Conservation (phyloP, 2,113 vertebrate species). For the Otocyon megalotis region DNA sequence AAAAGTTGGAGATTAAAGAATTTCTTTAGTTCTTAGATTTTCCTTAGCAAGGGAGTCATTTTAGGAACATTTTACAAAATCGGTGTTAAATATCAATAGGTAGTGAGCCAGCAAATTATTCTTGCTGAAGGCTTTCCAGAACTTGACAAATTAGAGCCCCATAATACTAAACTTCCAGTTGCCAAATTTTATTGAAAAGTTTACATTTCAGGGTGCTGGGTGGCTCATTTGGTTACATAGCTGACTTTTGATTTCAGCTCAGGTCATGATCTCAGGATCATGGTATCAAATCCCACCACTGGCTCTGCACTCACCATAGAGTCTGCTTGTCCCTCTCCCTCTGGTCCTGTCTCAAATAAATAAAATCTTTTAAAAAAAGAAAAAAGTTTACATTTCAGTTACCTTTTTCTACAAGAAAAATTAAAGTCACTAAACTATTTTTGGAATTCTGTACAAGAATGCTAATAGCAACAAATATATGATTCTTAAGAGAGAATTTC, state of each 20-base stretch:
- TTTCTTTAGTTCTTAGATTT: background rate
- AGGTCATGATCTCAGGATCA: background rate
- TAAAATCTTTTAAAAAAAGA: background rate
- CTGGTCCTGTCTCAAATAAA: background rate
- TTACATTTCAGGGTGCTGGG: background rate
- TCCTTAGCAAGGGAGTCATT: accelerated
- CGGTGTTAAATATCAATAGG: background rate
- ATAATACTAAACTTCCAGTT: conserved; percentile 35
- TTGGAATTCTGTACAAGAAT: conserved; percentile 60
- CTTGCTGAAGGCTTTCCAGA: background rate
- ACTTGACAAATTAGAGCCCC: background rate
- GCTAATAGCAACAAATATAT: conserved; percentile 75
- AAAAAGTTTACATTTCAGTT: conserved; percentile 60
- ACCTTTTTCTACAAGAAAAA: conserved; percentile 72
- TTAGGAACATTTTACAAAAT: background rate
- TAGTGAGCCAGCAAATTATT: conserved; percentile 39
- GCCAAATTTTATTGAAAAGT: conserved; percentile 64
- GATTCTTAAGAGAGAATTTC: conserved; percentile 76
- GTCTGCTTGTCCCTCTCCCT: background rate
- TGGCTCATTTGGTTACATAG: background rate
- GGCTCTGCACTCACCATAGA: background rate
- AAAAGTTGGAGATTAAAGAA: background rate
- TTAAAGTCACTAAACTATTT: conserved; percentile 73
- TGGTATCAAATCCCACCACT: background rate
- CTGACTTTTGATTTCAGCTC: background rate